Evolutionary conservation across 2,113 vertebrate species (phyloP).

Genomic region (Hoplias malabaricus): DNA sequence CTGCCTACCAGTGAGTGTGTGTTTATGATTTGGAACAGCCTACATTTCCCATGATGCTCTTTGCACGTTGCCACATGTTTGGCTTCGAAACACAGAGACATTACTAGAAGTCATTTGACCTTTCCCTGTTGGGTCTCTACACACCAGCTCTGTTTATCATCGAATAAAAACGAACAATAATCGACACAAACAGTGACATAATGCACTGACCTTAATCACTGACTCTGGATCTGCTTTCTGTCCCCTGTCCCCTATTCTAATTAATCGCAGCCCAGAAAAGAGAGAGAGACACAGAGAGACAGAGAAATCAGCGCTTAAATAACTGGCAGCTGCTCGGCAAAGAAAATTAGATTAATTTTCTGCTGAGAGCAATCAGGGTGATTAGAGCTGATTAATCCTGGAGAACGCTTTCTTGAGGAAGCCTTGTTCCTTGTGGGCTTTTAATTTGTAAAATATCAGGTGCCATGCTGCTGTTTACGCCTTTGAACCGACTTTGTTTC

Average conservation of each 20-base stretch:
- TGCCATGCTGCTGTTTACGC: constrained; percentile 38
- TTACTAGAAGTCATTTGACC: background rate
- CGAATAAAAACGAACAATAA: constrained; percentile 60
- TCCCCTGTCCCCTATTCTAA: constrained; percentile 67
- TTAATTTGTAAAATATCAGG: constrained; percentile 57
- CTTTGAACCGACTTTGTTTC: background rate
- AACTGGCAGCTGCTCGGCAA: constrained; percentile 74
- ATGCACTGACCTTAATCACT: constrained; percentile 70
- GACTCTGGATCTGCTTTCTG: constrained; percentile 60
- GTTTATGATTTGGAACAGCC: too few species aligned
- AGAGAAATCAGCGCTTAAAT: constrained; percentile 69
- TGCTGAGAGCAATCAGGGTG: constrained; percentile 72
- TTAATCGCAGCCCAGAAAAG: constrained; percentile 69
- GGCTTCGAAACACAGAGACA: background rate
- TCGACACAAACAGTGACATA: constrained; percentile 52
- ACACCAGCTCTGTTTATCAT: constrained; percentile 47
- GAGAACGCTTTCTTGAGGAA: constrained; percentile 60
- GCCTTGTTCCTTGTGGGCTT: constrained; percentile 50
- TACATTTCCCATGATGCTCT: background rate
- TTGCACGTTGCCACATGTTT: background rate
- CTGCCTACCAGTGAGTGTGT: too few species aligned
- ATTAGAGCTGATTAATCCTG: constrained; percentile 73
- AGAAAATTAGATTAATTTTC: constrained; percentile 76
- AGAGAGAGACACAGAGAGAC: constrained; percentile 61
- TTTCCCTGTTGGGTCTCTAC: background rate